Base-by-base conservation (phyloP, 2,113 vertebrate species). In the Nestor notabilis region DNA sequence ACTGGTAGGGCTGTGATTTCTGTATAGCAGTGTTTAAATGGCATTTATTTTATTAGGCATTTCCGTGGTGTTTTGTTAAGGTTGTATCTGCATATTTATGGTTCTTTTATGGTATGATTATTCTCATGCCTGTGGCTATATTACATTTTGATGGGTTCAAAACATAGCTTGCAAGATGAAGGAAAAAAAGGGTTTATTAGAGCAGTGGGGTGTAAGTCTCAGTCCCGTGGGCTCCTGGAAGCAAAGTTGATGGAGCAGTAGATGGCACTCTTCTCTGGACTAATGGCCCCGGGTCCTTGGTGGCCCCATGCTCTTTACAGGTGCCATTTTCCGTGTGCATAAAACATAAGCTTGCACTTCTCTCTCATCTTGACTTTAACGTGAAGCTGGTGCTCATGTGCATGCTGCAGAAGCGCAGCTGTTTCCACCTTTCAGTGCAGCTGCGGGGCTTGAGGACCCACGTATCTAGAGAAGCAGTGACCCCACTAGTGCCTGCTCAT, bases 21-120 rank as follows among this genome's bases (percentile, higher is more conserved):
- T 74, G 18, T 52, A 23, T 9, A 41, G 47, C 27, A 69, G 13
- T 3, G 0, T 61, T 84, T 76, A 69, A 89, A 76, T 76, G 31
- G 25, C 33, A 89, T 95, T 93, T 83, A 49, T 76, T 89, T 92
- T 90, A 41, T 87, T 82, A 27, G n/a, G 28, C 79, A 53, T 92
- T 93, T 93, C 65, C 5, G 2, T 79, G 69, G 69, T 72, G 65
- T 44, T 95, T 90, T 82, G 19, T 87, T 95, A 29, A 87, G 65
- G 69, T 76, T 93, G n/a, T 69, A 84, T 85, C 46, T 87, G n/a
- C 77, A 63, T 66, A 84, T 37, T 83, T 76, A 53, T 78, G 17
- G 0, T 21, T 84, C 75, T 89, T 89, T 78, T 23, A 61, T 63
- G 37, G 39, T 64, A 23, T 61, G 52, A 53, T 82, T 95, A 53